Conservation (phyloP, 35 echinoderm and acorn worm species). For the Stichopus chloronotus region DNA sequence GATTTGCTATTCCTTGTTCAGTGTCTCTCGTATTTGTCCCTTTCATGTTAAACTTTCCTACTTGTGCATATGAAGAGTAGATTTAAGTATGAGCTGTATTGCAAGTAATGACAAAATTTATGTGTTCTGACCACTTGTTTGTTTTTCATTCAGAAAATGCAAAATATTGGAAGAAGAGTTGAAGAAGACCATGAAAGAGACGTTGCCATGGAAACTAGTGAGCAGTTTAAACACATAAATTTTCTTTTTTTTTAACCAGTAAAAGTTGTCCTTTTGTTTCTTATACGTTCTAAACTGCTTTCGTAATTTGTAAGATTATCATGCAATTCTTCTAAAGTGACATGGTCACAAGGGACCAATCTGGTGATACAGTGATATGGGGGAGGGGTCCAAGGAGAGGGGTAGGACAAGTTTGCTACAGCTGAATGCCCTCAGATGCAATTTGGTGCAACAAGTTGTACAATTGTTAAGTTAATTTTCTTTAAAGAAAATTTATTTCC, state of each 20-base stretch:
- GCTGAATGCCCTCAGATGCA: too few relatives aligned
- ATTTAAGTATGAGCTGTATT: not conserved
- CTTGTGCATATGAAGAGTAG: too few relatives aligned
- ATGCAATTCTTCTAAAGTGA: not conserved
- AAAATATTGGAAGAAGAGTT: constrained; percentile 37
- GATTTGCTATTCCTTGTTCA: not conserved
- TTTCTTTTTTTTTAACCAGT: not conserved
- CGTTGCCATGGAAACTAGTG: constrained; percentile 54
- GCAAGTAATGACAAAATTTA: not conserved
- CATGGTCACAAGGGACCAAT: not conserved
- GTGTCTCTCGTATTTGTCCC: not conserved
- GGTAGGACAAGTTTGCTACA: too few relatives aligned
- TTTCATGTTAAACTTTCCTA: too few relatives aligned
- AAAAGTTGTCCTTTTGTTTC: not conserved
- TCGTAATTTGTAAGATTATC: not conserved
- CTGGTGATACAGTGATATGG: not conserved
- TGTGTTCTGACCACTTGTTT: not conserved
- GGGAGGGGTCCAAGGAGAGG: too few relatives aligned
- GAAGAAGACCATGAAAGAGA: constrained; percentile 33
- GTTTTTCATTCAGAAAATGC: constrained; percentile 34
- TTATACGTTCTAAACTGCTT: not conserved
- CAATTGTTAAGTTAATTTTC: too few relatives aligned
- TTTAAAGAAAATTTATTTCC: too few relatives aligned
- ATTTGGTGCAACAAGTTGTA: too few relatives aligned
- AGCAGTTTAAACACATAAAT: not conserved